Base-by-base conservation (phyloP, 2,888 invertebrate genomes). In the Drosophila antonietae region DNA sequence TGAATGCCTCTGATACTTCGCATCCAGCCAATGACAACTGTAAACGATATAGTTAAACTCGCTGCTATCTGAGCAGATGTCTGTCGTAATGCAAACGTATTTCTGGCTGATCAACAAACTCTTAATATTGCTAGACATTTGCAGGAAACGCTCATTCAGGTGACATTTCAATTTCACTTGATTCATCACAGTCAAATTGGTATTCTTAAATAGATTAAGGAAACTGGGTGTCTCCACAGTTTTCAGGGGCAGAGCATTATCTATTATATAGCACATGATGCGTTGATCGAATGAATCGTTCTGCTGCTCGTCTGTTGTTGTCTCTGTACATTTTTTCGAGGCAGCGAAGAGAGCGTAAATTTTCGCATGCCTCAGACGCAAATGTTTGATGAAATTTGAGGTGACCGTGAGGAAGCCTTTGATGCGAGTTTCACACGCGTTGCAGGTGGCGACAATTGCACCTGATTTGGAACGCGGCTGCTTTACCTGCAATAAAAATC, bases 331-430 rank as follows among this genome's bases (percentile, higher is more conserved):
- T 49, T 80, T 55, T 12, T 77, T 80, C 12, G 57, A 49, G 3
- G 52, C 76, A 7, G 71, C 9, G 20, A 80, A 77, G 9, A 60
- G 57, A 0, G 81, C 73, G 58, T 77, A 63, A 8, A 77, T 41
- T 6, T 77, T 77, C 4, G 23, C 35, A 12, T 77, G 77, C 20
- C 57, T 70, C 15, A 71, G n/a, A 1, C 77, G 77, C 57, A 77
- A 47, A 56, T 77, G 77, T 20, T 77, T 80, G 12, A 77, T 77
- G 20, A 77, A 77, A 28, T 77, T 77, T 3, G 77, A 77, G 35
- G 77, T 80, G 23, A 77, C 77, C 1, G 62, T 67, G 3, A 61
- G 44, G 49, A 80, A 76, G 3, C 77, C 77, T 35, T 63, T 76
- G 23, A 77, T 77, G 5, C 81, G 60, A 0, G 71, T 47, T 4